Base-by-base conservation (phyloP, 2,888 invertebrate genomes). In the Apotomis betuletana region DNA sequence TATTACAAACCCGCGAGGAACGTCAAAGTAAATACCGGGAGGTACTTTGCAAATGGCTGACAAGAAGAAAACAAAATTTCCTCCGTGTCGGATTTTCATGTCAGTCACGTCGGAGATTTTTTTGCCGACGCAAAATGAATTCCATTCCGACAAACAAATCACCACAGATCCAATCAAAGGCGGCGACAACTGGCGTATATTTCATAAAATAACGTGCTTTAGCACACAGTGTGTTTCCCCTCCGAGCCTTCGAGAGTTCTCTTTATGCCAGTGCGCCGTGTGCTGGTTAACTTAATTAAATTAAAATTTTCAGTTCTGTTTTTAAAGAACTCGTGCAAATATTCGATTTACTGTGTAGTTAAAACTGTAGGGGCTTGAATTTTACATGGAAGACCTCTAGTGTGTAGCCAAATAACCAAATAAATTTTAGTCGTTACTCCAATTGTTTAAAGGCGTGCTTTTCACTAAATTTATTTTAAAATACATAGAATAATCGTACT, bases 31-130 rank as follows among this genome's bases (percentile, higher is more conserved):
- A 79, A 77, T 79, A 76, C 75, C 75, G 74, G n/a, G n/a, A n/a
- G n/a, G 73, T 59, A 72, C 79, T 83, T 84, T 78, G 82, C 84
- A 85, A 81, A 81, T 79, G 78, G 83, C 82, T 84, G 84, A 83
- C 80, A 83, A 80, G 85, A 85, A 84, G 83, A 84, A 87, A 87
- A 85, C 85, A 87, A 85, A 85, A 85, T 85, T 85, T 86, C 78
- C 81, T 80, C 76, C 77, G 77, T 72, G 63, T 78, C 79, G 84
- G 85, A 87, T 89, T 89, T 85, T 82, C 83, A 87, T 89, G 89
- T 87, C 87, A 87, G 88, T 89, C 90, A 89, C 88, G 88, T 87
- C 79, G 79, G 71, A 81, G 80, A 82, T 84, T 87, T 88, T 85
- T 85, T 84, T 82, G 67, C 69, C 76, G 75, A 73, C 74, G 77